Base-by-base conservation (phyloP, 2,888 invertebrate species). In the Agrotis clavis region DNA sequence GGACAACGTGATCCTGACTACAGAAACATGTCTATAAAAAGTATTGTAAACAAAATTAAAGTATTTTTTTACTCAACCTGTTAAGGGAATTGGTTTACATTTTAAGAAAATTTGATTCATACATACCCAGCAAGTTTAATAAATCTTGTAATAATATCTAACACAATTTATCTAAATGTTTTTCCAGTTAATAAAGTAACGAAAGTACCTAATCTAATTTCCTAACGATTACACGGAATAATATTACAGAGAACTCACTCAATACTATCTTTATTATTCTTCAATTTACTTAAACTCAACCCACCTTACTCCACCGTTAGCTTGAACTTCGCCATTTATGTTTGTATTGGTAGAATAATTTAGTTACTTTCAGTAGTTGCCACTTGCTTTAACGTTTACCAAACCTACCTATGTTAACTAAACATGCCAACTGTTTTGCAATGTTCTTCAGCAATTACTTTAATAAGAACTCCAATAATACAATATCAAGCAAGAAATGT, bases 291-390 rank as follows among this genome's bases (percentile, higher is more conserved):
- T 18, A 54, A 61, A 77, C 77, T 53, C 4, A 14, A 47, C 30
- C 30, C 41, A 54, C 53, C 19, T 59, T 45, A 53, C 48, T 76
- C 19, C 41, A 54, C 53, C 60, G 19, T 50, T 64, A 77, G 47
- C 62, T 59, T 53, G 47, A 75, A 76, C 60, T 76, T 76, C 47
- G 18, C 47, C 25, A 48, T 79, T 60, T 79, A 60, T 65, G 79
- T 78, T 72, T 72, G 79, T 65, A 79, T 51, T 72, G 60, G 47
- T 51, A 65, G 76, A 78, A 76, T 72, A 76, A 76, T 76, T 78
- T 79, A 79, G 79, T 60, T 54, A 72, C 50, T 60, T 50, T 56
- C 51, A 61, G 50, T 25, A 79, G 72, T 79, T 79, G 25, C 64
- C 71, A 77, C 47, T 45, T 60, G 78, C 50, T 64, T 60, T 25